Evolutionary conservation across 2,113 vertebrate species (phyloP), one percentile per base, ranked within the genome.

Genomic region (Macquaria ambigua): DNA sequence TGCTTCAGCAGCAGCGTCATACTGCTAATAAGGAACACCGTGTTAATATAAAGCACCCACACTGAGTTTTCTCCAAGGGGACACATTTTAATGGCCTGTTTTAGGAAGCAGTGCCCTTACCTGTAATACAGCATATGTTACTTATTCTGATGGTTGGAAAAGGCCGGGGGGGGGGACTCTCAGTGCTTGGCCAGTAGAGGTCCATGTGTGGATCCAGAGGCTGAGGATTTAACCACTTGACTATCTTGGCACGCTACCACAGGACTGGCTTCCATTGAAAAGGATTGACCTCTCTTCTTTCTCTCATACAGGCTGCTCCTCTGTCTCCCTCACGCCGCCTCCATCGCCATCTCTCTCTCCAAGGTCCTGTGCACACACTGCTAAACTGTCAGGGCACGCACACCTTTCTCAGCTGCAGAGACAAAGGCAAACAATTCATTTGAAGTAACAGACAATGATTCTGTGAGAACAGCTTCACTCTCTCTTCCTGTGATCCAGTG

Each of bases 31-130:
- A 87, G 77, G 70, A 83, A 89, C 74, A 81, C 69, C 10, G 1
- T 82, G 84, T 90, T 87, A 86, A 88, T 82, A 68, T 79, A 78
- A 87, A 73, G 79, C 67, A 50, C 67, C 48, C 77, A 82, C 69
- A 85, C 79, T 87, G 75, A 46, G 85, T 75, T 85, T 85, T 84
- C 88, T 77, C 74, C 37, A 63, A 83, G 77, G 88, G 83, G 76
- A 78, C 64, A 77, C 55, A 39, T 89, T 92, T 89, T 89, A 93
- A 93, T 90, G 74, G 82, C 69, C 74, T 73, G 15, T 83, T 83
- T 87, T 76, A 66, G 58, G 64, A 48, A 79, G 82, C 79, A 72
- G 43, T 77, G 63, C 16, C 77, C 21, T 76, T 62, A 87, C 82
- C 85, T 86, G 70, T 50, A 73, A 25, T 73, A 48, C 77, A 66